phyloP scores from a whole-genome alignment of 2,888 invertebrate species.

The Protodeltote pygarga region DNA sequence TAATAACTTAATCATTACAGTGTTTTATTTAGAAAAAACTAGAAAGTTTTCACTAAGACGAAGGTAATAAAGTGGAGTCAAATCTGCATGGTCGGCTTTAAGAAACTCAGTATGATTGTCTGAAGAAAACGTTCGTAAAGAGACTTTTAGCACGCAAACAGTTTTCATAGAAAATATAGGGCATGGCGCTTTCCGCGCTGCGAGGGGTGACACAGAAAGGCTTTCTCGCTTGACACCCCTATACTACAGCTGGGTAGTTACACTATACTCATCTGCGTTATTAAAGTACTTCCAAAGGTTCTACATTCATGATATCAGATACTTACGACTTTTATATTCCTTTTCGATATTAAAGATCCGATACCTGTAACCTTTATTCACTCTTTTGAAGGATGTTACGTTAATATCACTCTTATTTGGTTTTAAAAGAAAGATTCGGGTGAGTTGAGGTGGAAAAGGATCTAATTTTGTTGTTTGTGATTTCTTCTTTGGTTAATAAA shows the following conservation, averaged over 20 bases:
- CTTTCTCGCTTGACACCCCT: constrained; percentile 67
- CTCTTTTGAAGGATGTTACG: too few relatives aligned
- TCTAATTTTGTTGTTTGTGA: too few relatives aligned
- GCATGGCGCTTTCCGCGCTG: constrained; percentile 64
- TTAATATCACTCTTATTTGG: too few relatives aligned
- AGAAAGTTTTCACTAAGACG: constrained; percentile 14
- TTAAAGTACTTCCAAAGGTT: constrained; percentile 57
- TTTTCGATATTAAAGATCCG: background rate
- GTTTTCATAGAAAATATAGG: constrained; percentile 79
- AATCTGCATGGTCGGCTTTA: constrained; percentile 32
- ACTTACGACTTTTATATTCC: constrained; percentile 2
- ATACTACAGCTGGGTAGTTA: constrained; percentile 48
- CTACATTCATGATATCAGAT: constrained; percentile 27
- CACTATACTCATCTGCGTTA: constrained; percentile 61
- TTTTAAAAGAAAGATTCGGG: too few relatives aligned
- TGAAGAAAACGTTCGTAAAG: constrained; percentile 51
- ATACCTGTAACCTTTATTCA: background rate
- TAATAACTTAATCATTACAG: constrained; percentile 63
- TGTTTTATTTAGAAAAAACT: constrained; percentile 57
- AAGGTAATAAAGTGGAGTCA: constrained; percentile 17
- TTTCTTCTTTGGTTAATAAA: too few relatives aligned
- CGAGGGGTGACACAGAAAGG: constrained; percentile 77
- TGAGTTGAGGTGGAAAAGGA: too few relatives aligned
- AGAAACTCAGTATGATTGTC: constrained; percentile 37
- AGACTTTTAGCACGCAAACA: constrained; percentile 63